Conservation (phyloP, 2,113 vertebrate species). For the Zapornia atra region DNA sequence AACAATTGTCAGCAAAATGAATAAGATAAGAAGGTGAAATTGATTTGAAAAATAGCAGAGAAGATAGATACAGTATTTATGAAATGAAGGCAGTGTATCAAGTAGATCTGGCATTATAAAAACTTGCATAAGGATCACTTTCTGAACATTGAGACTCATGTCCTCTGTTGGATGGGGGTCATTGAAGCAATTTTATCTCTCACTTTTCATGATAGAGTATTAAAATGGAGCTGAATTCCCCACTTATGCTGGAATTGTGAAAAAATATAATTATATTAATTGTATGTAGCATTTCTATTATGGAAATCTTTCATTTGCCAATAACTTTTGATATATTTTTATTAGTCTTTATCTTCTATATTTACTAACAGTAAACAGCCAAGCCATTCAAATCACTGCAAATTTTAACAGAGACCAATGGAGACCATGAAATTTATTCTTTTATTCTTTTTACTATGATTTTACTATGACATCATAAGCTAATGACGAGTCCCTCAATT, state of each 20-base stretch:
- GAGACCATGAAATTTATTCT: not conserved
- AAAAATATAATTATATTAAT: not conserved
- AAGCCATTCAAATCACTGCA: not conserved
- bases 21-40: constrained; percentile 3
- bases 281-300: not conserved
- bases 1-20: not conserved
- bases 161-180: not conserved
- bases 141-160: not conserved
- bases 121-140: not conserved
- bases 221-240: not conserved
- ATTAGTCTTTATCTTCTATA: not conserved
- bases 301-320: not conserved
- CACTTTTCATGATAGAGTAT: not conserved
- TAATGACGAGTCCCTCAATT: not conserved
- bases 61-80: not conserved
- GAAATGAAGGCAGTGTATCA: not conserved
- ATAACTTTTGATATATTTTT: not conserved
- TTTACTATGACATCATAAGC: not conserved
- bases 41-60: not conserved
- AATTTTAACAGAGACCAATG: not conserved
- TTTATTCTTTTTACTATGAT: not conserved
- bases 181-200: constrained; percentile 8
- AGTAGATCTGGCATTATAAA: not conserved
- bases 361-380: not conserved
- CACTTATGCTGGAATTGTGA: not conserved